Percentiles rank a stretch among this genome's conserved stretches.
These are phyloP conservation scores for Myotis pilosus DNA, from an alignment of 2,797 vertebrate species.

Conservation along the genomic window DNA sequence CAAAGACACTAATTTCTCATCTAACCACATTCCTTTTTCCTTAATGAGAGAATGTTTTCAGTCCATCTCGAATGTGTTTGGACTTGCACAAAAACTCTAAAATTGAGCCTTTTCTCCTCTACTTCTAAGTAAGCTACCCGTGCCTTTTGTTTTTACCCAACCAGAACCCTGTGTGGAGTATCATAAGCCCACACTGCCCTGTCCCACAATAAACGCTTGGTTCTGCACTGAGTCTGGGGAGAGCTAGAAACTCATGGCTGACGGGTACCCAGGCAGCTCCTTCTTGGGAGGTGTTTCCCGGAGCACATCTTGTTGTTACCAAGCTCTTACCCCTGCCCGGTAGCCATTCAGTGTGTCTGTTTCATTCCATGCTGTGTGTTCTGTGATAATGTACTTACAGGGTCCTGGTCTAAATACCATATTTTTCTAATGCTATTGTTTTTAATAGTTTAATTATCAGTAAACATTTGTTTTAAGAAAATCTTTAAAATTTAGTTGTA, in stretches of 20 bases:
- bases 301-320: neutral
- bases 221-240: neutral
- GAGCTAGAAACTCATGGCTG: neutral
- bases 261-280: neutral
- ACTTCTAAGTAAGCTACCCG: neutral
- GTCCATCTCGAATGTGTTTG: neutral
- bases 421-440: neutral
- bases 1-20: neutral
- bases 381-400: neutral
- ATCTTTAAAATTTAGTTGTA: neutral
- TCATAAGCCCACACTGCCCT: neutral
- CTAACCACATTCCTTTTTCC: neutral
- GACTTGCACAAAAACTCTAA: neutral
- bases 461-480: constrained; percentile 37
- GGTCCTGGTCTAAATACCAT: neutral
- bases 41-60: constrained; percentile 4
- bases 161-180: neutral
- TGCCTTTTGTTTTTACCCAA: neutral
- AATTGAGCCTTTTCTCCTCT: neutral
- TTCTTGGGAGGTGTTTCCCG: neutral
- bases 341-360: neutral
- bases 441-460: constrained; percentile 5
- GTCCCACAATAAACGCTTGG: neutral
- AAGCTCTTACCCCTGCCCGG: neutral
- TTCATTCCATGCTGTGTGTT: neutral